Conservation (phyloP, 2,797 vertebrate genomes). For the Parambassis ranga region DNA sequence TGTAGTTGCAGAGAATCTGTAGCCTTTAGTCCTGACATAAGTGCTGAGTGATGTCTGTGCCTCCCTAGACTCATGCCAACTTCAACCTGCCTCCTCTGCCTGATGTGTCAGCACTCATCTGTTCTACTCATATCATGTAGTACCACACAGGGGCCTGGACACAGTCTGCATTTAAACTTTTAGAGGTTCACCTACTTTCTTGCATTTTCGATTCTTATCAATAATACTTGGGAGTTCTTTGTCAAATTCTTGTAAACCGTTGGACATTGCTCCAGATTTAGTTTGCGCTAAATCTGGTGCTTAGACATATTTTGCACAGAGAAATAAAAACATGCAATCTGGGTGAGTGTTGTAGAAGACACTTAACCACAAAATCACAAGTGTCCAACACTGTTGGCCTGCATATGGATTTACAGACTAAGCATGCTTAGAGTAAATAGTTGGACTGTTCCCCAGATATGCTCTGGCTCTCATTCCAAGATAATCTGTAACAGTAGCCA, state of each 20-base stretch:
- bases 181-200: background rate
- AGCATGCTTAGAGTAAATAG: constrained; percentile 60
- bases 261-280: too few relatives aligned
- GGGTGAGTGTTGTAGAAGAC: constrained; percentile 17
- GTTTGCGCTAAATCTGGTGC: background rate
- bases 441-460: constrained; percentile 60
- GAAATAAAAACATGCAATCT: background rate
- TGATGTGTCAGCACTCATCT: constrained; percentile 47
- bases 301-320: background rate
- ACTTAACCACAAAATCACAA: constrained; percentile 28
- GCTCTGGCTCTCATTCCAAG: constrained; percentile 37
- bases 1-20: too few relatives aligned
- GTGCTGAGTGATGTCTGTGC: background rate
- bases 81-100: constrained; percentile 30
- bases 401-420: constrained; percentile 62
- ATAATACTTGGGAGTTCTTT: too few relatives aligned
- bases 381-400: constrained; percentile 47
- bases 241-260: too few relatives aligned
- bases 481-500: constrained; percentile 65
- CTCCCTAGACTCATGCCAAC: constrained; percentile 5
- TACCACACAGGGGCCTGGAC: background rate
- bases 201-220: too few relatives aligned
- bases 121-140: constrained; percentile 30
- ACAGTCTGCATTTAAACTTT: constrained; percentile 17
- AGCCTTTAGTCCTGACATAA: background rate